phyloP scores from a whole-genome alignment of 2,113 vertebrate species.

The Oostethus manadensis region DNA sequence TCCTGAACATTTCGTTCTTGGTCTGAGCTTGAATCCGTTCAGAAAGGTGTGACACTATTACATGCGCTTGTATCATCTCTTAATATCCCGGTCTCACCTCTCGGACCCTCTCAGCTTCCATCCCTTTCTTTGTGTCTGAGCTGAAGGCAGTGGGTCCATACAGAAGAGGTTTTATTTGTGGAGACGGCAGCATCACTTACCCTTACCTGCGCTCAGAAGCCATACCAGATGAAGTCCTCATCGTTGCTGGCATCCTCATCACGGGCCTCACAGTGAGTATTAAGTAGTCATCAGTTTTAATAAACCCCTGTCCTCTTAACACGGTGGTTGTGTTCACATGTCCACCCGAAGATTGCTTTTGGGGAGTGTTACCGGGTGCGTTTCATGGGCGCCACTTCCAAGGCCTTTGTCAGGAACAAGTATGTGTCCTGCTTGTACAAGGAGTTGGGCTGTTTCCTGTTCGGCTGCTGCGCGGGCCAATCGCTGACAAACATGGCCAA shows the following conservation, averaged over 20 bases:
- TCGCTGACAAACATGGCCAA: slow-evolving; percentile 73
- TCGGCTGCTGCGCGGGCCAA: slow-evolving; percentile 69
- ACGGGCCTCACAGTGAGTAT: slow-evolving; percentile 64
- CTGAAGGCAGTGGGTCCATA: slow-evolving; percentile 66
- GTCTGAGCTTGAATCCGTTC: no score
- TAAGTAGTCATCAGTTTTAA: not conserved
- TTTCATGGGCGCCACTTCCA: slow-evolving; percentile 30
- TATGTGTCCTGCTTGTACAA: slow-evolving; percentile 69
- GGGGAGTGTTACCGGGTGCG: slow-evolving; percentile 62
- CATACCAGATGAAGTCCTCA: slow-evolving; percentile 66
- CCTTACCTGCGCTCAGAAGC: slow-evolving; percentile 56
- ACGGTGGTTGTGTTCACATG: not conserved
- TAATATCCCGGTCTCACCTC: not conserved
- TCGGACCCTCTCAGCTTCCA: slow-evolving; percentile 56
- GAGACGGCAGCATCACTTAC: slow-evolving; percentile 71
- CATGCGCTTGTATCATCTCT: no score
- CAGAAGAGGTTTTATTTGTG: slow-evolving; percentile 72
- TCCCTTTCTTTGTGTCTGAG: slow-evolving; percentile 75
- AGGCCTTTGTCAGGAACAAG: slow-evolving; percentile 50
- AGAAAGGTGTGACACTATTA: not conserved
- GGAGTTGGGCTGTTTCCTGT: slow-evolving; percentile 76
- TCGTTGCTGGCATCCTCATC: slow-evolving; percentile 68
- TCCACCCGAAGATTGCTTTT: slow-evolving; percentile 52
- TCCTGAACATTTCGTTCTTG: no score
- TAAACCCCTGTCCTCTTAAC: not conserved